Base-by-base conservation (phyloP, 1,140 invertebrate species). In the Gonioctena quinquepunctata region DNA sequence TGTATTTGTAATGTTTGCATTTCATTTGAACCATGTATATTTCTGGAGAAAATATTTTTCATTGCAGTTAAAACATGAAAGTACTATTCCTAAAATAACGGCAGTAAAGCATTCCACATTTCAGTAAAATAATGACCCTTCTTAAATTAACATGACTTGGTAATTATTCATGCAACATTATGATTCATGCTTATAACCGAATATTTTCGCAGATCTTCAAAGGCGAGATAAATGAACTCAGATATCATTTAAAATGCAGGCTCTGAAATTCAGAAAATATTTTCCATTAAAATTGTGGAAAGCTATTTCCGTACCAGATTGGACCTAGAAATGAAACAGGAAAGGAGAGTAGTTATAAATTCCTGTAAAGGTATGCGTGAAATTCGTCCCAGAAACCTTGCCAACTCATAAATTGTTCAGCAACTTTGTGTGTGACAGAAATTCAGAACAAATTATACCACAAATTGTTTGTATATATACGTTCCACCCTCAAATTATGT, bases 311-410 rank as follows among this genome's bases (percentile, higher is more conserved):
- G 33, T 42, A 42, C 33, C 11, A 42, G 16, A 42, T 11, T 42
- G 16, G 33, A 42, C 11, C 33, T 42, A 42, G 16, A 42, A 42
- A 57, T 57, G 54, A 19, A 25, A 23, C 21, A 57, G 25, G 33
- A 42, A 42, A 42, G 33, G 33, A 42, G 33, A 42, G 33, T 42
- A 42, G 61, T 63, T 28, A 49, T 63, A 49, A 42, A 63, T 63
- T 63, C 61, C 42, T 63, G 28, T 63, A 49, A 49, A 63, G 27
- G 33, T 63, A 63, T 63, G 61, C 61, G 16, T 49, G 33, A 48
- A 28, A 63, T 63, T 63, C 49, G 61, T 63, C 61, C 61, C 42
- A 63, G 61, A 63, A 63, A 63, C 61, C 42, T 28, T 48, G 28
- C 61, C 33, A 63, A 49, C 61, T 22, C 42, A 63, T 63, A 63